Base-by-base conservation (phyloP, 2,888 invertebrate genomes). In the Idaea dimidiata region DNA sequence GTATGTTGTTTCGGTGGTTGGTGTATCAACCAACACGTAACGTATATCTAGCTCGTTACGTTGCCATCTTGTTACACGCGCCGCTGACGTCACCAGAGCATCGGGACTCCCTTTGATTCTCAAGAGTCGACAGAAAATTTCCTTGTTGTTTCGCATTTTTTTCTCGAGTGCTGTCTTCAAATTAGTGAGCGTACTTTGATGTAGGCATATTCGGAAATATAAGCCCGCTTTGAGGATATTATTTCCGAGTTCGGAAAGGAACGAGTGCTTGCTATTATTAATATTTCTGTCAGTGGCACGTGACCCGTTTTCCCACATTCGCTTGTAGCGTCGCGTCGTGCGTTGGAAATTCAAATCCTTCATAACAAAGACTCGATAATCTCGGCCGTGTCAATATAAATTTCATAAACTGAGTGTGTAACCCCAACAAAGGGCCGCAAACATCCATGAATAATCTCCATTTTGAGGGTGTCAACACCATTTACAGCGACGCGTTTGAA, bases 381-480 rank as follows among this genome's bases (percentile, higher is more conserved):
- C 88, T 86, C 79, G 78, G 83, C 83, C 87, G 86, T 87, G 88
- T 88, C 88, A 88, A 88, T 88, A 88, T 89, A 89, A 89, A 89
- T 89, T 88, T 89, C 88, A 88, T 88, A 89, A 88, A 88, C 87
- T 87, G 86, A 70, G 81, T 72, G 83, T 81, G 79, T 82, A 84
- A 82, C 86, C 82, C 86, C 80, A 79, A 88, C 88, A 88, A 88
- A 80, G 84, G 83, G 76, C 79, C 81, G 84, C 87, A 87, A 88
- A 88, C 87, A 86, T 87, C 88, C 88, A 89, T 89, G 89, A 89
- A 89, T 89, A 89, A 89, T 89, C 88, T 88, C 86, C 85, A 87
- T 88, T 87, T 86, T 87, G 88, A 85, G 87, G 88, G 88, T 88
- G 89, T 89, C 89, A 89, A 87, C 88, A 86, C 83, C 89, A 88